phyloP scores from a whole-genome alignment of 2,797 vertebrate species.

The Spinibarbus caldwelli region DNA sequence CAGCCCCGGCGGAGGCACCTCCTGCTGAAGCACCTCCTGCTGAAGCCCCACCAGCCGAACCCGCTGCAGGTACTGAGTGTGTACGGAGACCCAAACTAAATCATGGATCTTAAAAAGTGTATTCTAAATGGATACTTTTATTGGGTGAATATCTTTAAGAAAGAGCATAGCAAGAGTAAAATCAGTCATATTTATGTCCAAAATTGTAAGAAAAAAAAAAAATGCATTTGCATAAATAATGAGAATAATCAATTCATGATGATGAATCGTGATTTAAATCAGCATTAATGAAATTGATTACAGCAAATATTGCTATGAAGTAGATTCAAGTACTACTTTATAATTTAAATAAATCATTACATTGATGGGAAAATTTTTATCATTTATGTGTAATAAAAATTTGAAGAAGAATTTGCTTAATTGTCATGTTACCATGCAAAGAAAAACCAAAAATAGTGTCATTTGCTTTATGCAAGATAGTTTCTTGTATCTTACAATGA shows the following conservation, averaged over 20 bases:
- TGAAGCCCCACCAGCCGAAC: conserved; percentile 38
- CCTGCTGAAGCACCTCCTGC: conserved; percentile 47
- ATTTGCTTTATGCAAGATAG: background rate
- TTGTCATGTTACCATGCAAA: background rate
- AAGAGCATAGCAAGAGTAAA: background rate
- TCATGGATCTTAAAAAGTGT: background rate
- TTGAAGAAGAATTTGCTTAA: background rate
- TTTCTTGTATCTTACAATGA: background rate
- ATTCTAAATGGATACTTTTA: background rate
- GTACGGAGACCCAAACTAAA: conserved; percentile 40
- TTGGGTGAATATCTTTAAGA: background rate
- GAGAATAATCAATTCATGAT: background rate
- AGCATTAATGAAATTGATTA: background rate
- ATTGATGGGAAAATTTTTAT: background rate
- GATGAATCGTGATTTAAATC: background rate
- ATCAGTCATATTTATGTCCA: background rate
- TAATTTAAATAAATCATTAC: background rate
- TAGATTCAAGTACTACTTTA: background rate
- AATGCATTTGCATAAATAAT: background rate
- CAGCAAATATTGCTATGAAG: background rate
- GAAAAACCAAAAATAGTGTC: background rate
- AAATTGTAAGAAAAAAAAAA: background rate
- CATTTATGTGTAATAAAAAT: background rate
- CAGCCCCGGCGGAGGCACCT: conserved; percentile 37
- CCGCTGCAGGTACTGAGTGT: conserved; percentile 40